These are phyloP conservation scores for Valencia hispanica DNA, from an alignment of 2,797 vertebrate species.

Conservation along the genomic window DNA sequence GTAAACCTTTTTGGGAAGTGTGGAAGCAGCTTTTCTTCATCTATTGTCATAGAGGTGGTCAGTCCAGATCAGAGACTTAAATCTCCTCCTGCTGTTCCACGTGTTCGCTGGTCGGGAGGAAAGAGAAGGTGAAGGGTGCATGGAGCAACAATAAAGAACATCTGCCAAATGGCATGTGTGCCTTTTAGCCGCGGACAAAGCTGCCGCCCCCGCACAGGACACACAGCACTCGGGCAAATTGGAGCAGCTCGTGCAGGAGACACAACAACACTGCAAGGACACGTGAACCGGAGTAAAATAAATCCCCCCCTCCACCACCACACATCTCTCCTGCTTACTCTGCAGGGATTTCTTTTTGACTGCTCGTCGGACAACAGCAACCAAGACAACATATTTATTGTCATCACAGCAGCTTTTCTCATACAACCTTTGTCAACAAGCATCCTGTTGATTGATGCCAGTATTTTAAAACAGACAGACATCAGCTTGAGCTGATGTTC, in stretches of 20 bases:
- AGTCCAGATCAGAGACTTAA: background rate
- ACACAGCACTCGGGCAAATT: slow-evolving; percentile 11
- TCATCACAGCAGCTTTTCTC: background rate
- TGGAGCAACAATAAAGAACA: slow-evolving; percentile 22
- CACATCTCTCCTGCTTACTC: background rate
- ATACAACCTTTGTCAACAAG: background rate
- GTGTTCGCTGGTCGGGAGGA: background rate
- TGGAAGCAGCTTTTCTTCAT: background rate
- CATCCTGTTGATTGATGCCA: background rate
- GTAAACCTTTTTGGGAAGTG: background rate
- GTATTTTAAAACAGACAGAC: slow-evolving; percentile 10
- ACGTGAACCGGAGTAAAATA: slow-evolving; percentile 27
- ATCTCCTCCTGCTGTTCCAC: background rate
- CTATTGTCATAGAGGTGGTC: background rate
- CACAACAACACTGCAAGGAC: slow-evolving; percentile 5
- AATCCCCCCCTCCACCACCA: slow-evolving; percentile 11
- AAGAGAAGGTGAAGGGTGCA: slow-evolving; percentile 32
- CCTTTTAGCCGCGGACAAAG: slow-evolving; percentile 19
- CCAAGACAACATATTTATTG: slow-evolving; percentile 16
- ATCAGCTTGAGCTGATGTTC: background rate
- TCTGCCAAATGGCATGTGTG: slow-evolving; percentile 23
- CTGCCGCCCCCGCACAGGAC: slow-evolving; percentile 22
- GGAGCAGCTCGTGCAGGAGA: slow-evolving; percentile 40
- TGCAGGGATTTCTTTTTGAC: background rate
- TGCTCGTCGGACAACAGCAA: slow-evolving; percentile 14